phyloP scores from a whole-genome alignment of 2,113 vertebrate genomes.

The Sphaerodactylus townsendi region DNA sequence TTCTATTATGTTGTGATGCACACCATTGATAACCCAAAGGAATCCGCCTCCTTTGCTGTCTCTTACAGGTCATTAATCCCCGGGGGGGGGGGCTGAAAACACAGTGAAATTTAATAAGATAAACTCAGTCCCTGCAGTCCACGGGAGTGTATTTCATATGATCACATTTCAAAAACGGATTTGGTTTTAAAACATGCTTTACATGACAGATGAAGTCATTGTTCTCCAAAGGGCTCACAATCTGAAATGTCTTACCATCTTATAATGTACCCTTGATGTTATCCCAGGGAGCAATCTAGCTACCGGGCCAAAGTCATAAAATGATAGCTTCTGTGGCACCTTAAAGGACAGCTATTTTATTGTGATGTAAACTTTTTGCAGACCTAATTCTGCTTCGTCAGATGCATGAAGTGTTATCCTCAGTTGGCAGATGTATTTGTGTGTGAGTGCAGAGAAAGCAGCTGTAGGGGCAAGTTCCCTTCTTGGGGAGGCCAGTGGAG shows the following conservation, averaged over 20 bases:
- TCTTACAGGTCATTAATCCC: conserved; percentile 24
- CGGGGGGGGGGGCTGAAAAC: not conserved
- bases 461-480: not conserved
- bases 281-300: not conserved
- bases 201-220: not conserved
- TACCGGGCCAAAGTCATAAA: not conserved
- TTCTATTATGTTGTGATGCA: not conserved
- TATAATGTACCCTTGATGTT: not conserved
- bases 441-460: not conserved
- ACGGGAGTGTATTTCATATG: not conserved
- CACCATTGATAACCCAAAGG: conserved; percentile 6
- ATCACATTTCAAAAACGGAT: not conserved
- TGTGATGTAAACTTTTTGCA: not conserved
- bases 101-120: not conserved
- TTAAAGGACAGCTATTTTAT: not conserved
- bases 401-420: not conserved
- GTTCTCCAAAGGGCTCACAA: not conserved
- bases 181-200: not conserved
- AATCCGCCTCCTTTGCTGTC: conserved; percentile 30
- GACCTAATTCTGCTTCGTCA: not conserved
- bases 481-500: not conserved
- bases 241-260: not conserved
- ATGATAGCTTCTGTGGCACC: not conserved
- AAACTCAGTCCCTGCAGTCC: conserved; percentile 31
- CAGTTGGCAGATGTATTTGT: not conserved